Evolutionary conservation across 2,888 invertebrate genomes (phyloP), one percentile per base, ranked within the genome.

Genomic region (Drosophila lacicola): DNA sequence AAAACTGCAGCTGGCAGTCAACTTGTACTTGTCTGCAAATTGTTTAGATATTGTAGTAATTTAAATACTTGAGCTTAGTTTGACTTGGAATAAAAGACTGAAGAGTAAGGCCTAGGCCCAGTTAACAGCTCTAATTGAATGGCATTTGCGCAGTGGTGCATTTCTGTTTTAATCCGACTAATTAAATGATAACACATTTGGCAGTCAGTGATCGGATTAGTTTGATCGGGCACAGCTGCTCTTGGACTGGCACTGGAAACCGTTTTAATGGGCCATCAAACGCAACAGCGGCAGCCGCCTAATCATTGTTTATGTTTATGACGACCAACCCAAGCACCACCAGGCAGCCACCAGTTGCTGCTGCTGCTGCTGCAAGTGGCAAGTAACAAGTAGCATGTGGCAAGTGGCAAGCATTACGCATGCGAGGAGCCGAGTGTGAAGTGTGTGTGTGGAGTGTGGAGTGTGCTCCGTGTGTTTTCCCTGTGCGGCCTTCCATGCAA

Each of bases 241-340:
- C 1, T 11, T 33, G 19, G 19, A n/a, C 13, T 39, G 49, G 56
- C 11, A 70, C 67, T 68, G 74, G 25, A 80, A 78, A 81, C 85
- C 85, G 85, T 85, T 85, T 85, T 88, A 85, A 85, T 85, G 78
- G 65, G 68, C 78, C 65, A 71, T 76, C 72, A 76, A 72, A 68
- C 19, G 70, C 72, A 65, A 44, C 45, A 54, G 56, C 53, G 49
- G 61, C 70, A 60, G 58, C 63, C 56, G 80, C 70, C 88, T 84
- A 84, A 88, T 84, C 86, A 82, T 85, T 84, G 84, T 84, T 84
- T 84, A 84, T 82, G 84, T 85, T 76, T 78, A 78, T 86, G 85
- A 74, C 51, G 53, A 34, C 51, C 25, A 55, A 45, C 62, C 44
- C 47, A 53, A 57, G 57, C 55, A 60, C 19, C 60, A 41, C 41